phyloP scores from a whole-genome alignment of 1,140 invertebrate genomes.

The Steinernema feltiae region DNA sequence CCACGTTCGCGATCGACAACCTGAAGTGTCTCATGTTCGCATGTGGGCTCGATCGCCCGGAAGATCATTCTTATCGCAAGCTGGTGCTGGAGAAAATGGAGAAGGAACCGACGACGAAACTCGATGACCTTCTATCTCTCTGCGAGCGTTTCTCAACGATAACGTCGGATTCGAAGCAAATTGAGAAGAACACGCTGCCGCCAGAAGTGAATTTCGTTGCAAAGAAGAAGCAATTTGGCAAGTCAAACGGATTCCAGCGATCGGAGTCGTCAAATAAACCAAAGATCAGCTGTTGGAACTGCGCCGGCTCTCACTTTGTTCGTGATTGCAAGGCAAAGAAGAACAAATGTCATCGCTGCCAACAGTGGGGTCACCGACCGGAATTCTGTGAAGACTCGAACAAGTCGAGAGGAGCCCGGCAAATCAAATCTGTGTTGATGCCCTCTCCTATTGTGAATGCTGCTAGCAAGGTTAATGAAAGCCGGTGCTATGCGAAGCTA shows the following conservation, averaged over 20 bases:
- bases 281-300: neutral
- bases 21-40: neutral
- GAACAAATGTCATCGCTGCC: neutral
- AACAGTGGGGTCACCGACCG: neutral
- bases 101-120: neutral
- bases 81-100: neutral
- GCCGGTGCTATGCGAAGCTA: neutral
- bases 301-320: neutral
- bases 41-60: neutral
- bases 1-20: neutral
- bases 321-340: neutral
- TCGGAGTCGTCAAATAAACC: neutral
- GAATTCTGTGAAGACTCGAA: neutral
- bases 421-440: neutral
- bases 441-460: neutral
- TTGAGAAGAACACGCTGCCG: neutral
- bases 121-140: neutral
- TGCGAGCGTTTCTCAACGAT: neutral
- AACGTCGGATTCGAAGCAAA: neutral
- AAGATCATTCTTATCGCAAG: neutral
- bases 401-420: neutral
- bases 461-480: neutral
- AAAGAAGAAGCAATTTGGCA: neutral
- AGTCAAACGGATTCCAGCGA: neutral
- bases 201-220: neutral